Evolutionary conservation across 2,888 invertebrate genomes (phyloP).

Genomic region (Subacronicta megacephala): DNA sequence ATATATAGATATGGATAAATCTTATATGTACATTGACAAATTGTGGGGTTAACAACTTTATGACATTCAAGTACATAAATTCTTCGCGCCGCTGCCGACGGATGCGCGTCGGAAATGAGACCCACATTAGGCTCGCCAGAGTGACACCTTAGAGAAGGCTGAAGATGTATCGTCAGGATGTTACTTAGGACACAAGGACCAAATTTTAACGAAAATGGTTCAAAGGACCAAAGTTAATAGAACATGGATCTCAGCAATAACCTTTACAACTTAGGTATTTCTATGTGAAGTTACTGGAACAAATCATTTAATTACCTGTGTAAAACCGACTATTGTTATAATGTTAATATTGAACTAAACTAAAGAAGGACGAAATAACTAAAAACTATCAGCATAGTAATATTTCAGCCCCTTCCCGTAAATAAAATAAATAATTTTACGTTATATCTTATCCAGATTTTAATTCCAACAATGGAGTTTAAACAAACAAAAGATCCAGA

Average conservation of each 20-base stretch:
- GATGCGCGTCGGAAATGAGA: slow-evolving; percentile 31
- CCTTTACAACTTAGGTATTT: neutral
- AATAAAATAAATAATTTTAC: slow-evolving; percentile 3
- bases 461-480: slow-evolving; percentile 39
- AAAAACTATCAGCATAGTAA: no score
- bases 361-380: no score
- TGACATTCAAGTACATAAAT: neutral
- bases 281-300: no score
- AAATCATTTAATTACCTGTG: no score
- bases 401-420: no score
- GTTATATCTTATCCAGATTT: slow-evolving; percentile 19
- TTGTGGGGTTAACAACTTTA: neutral
- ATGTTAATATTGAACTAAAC: no score
- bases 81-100: slow-evolving; percentile 2
- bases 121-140: slow-evolving; percentile 7
- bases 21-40: neutral
- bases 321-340: no score
- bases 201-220: neutral
- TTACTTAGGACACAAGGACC: neutral
- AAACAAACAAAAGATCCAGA: slow-evolving; percentile 47
- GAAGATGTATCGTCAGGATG: neutral
- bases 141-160: neutral
- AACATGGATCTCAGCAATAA: slow-evolving; percentile 2
- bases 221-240: neutral
- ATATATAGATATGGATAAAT: no score